Conservation (phyloP, 2,888 invertebrate genomes). For the Drosophila colorata region DNA sequence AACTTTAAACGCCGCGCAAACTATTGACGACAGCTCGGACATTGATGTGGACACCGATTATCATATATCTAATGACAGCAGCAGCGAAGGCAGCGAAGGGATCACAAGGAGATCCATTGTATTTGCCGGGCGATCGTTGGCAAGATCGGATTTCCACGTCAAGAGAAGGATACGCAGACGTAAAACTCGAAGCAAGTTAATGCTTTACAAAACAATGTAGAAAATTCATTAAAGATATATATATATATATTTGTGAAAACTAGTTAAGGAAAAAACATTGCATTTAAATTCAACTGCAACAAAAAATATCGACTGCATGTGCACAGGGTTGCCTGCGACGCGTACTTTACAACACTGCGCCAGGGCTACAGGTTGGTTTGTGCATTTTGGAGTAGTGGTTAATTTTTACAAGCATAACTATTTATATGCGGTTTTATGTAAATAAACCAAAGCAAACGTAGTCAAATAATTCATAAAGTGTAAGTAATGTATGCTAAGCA, state of each 20-base stretch:
- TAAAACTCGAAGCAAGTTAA: slow-evolving; percentile 25
- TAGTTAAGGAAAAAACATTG: slow-evolving; percentile 13
- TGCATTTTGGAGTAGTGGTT: slow-evolving; percentile 73
- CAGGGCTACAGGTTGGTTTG: slow-evolving; percentile 67
- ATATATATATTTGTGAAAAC: slow-evolving; percentile 14
- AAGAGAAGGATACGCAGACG: slow-evolving; percentile 45
- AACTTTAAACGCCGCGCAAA: slow-evolving; percentile 42
- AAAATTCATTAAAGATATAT: background rate
- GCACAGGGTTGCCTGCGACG: slow-evolving; percentile 32
- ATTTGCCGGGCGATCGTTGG: slow-evolving; percentile 43
- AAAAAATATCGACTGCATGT: slow-evolving; percentile 21
- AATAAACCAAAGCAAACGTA: slow-evolving; percentile 70
- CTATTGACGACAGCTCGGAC: slow-evolving; percentile 60
- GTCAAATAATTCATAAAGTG: slow-evolving; percentile 66
- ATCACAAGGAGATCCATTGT: slow-evolving; percentile 30
- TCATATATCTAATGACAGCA: slow-evolving; percentile 68
- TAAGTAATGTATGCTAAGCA: slow-evolving; percentile 51
- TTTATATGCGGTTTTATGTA: slow-evolving; percentile 71
- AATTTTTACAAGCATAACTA: slow-evolving; percentile 70
- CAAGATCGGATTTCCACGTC: slow-evolving; percentile 40
- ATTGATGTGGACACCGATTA: slow-evolving; percentile 53
- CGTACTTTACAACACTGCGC: slow-evolving; percentile 52
- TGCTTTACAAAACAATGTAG: slow-evolving; percentile 36
- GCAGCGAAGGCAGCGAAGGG: slow-evolving; percentile 47
- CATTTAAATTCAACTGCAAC: slow-evolving; percentile 59